Base-by-base conservation (phyloP, 2,113 vertebrate genomes). In the Calidris pugnax region DNA sequence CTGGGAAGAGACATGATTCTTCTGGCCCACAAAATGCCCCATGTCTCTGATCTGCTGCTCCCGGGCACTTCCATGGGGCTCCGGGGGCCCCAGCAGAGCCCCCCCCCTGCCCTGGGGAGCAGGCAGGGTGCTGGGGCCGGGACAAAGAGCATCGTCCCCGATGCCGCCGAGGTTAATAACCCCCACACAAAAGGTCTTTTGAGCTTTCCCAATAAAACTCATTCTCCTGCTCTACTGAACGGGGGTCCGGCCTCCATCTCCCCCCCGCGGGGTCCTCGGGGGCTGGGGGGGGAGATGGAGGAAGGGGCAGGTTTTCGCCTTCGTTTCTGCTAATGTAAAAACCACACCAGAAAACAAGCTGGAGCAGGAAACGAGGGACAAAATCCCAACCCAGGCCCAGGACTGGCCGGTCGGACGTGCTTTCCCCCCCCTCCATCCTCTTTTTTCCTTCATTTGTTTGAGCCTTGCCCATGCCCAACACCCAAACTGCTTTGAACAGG, bases 241-340 rank as follows among this genome's bases (percentile, higher is more conserved):
- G 14, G 10, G n/a, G 30, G 28, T 64, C 77, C 1, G 0, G 35
- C 60, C 30, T 59, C 67, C 16, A 7, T 50, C 68, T 66, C 85
- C 77, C 77, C 51, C 90, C 93, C 0, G 0, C 4, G 2, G 71
- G 21, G 82, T 91, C 85, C 88, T 60, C 3, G 0, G 10, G 23
- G 48, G 12, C 12, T n/a, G 50, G 3, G 50, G 26, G 35, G 79
- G 72, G 22, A 74, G 45, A 3, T 19, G 57, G 85, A 85, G 93
- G 88, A 95, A 93, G 68, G 89, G 78, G 60, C 69, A 89, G 88
- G 75, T 55, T 91, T 95, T 66, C 0, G 0, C 51, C 35, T 85
- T 67, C 47, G 26, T 48, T 51, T n/a, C 79, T 60, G 60, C 3
- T 89, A 77, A 94, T 94, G 89, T 33, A 18, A 86, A 96, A 94